Conservation (phyloP, 1,140 invertebrate genomes). For the Spodoptera frugiperda region DNA sequence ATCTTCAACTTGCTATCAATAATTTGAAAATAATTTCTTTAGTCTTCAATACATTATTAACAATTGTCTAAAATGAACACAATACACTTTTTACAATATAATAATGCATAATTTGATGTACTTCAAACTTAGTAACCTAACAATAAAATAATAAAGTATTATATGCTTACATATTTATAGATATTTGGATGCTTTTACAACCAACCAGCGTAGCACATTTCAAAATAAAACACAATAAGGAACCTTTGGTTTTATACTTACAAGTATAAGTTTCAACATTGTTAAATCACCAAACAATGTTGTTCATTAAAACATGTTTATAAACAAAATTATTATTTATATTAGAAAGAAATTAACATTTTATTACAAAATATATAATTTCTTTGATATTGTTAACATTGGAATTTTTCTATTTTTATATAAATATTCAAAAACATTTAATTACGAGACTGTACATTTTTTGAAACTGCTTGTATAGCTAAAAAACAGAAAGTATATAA, state of each 20-base stretch:
- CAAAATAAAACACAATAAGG: slow-evolving; percentile 1
- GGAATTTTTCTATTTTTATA: no score
- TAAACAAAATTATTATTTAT: no score
- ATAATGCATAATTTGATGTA: slow-evolving; percentile 17
- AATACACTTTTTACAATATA: background rate
- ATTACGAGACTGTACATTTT: no score
- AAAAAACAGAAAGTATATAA: background rate
- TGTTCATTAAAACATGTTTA: no score
- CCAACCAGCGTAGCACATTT: background rate
- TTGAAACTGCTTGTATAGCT: no score
- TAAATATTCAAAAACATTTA: no score
- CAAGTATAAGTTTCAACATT: background rate
- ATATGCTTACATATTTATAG: slow-evolving; percentile 5
- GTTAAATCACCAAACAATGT: background rate
- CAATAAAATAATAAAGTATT: background rate
- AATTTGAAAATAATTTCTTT: no score
- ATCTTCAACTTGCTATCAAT: no score
- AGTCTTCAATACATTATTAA: background rate
- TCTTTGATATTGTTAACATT: no score
- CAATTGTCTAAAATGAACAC: background rate
- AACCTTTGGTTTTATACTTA: slow-evolving; percentile 11
- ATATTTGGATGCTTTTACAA: slow-evolving; percentile 7
- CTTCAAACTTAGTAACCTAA: slow-evolving; percentile 21
- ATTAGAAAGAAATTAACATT: no score
- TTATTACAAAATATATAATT: no score